These are phyloP conservation scores for Phaetusa simplex DNA, from an alignment of 2,113 vertebrate genomes.

Conservation along the genomic window DNA sequence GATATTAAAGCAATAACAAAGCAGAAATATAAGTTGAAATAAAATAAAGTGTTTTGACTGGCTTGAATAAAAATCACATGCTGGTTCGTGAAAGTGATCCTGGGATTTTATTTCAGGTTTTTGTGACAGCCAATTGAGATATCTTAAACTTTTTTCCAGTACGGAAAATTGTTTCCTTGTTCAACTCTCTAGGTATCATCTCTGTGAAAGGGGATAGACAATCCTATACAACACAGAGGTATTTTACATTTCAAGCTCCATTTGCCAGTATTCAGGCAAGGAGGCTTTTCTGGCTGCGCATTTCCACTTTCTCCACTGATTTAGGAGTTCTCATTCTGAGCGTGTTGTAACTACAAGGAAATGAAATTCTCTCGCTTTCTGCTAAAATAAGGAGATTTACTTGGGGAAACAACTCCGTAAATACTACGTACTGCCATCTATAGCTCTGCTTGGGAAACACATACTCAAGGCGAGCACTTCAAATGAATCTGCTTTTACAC, in stretches of 20 bases:
- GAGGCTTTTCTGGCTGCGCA: neutral
- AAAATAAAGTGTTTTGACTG: neutral
- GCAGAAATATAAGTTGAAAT: neutral
- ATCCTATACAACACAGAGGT: neutral
- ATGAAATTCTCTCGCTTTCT: slow-evolving; percentile 8
- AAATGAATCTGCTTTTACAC: neutral
- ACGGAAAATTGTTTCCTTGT: neutral
- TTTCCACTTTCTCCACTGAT: neutral
- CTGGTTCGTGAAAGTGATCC: neutral
- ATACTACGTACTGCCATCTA: slow-evolving; percentile 62
- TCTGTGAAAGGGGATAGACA: neutral
- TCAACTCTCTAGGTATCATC: neutral
- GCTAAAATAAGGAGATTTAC: slow-evolving; percentile 43
- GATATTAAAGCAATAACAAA: neutral
- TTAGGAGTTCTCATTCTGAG: slow-evolving; percentile 29
- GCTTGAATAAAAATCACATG: neutral
- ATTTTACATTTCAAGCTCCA: slow-evolving; percentile 16
- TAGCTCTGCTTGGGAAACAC: slow-evolving; percentile 31
- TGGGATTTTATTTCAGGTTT: neutral
- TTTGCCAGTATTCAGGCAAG: neutral
- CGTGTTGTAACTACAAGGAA: neutral
- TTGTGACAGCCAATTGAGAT: neutral
- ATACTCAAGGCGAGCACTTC: neutral
- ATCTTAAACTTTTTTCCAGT: neutral
- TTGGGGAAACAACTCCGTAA: slow-evolving; percentile 33